These are phyloP conservation scores for Bombylius major DNA, from an alignment of 2,888 invertebrate species.

Conservation along the genomic window DNA sequence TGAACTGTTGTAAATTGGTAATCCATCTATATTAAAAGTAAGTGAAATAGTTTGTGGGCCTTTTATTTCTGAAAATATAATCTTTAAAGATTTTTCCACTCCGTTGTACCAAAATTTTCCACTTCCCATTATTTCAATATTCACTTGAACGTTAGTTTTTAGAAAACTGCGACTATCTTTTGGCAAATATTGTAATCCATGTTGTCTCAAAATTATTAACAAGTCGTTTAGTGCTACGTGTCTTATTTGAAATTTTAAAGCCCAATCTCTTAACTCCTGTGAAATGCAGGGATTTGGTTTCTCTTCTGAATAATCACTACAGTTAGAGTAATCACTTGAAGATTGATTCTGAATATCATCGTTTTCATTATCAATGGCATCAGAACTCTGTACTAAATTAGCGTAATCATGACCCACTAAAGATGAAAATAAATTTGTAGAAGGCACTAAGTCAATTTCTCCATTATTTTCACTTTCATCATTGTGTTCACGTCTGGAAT, in stretches of 20 bases:
- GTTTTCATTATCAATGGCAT: too few species aligned
- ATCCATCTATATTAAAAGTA: not conserved
- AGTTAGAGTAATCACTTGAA: not conserved
- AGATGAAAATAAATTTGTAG: too few species aligned
- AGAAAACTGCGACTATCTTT: constrained; percentile 1
- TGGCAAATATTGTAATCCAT: not conserved
- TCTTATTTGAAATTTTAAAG: too few species aligned
- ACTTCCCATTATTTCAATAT: not conserved
- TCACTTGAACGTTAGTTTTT: not conserved
- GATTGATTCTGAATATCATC: too few species aligned
- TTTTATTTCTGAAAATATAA: not conserved
- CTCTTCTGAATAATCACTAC: not conserved
- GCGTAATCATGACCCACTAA: too few species aligned
- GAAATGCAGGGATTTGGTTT: not conserved
- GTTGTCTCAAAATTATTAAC: not conserved
- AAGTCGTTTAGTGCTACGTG: not conserved
- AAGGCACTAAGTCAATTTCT: too few species aligned
- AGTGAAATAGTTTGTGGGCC: not conserved
- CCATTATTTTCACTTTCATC: too few species aligned
- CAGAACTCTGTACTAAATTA: too few species aligned
- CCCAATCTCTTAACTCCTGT: too few species aligned
- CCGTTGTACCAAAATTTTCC: constrained; percentile 2
- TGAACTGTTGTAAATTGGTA: not conserved
- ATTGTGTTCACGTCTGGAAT: too few species aligned
- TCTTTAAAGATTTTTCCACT: not conserved